Percentiles rank a stretch among this genome's conserved stretches.
phyloP scores from a whole-genome alignment of 2,797 vertebrate species.

The Eulemur rubriventer region DNA sequence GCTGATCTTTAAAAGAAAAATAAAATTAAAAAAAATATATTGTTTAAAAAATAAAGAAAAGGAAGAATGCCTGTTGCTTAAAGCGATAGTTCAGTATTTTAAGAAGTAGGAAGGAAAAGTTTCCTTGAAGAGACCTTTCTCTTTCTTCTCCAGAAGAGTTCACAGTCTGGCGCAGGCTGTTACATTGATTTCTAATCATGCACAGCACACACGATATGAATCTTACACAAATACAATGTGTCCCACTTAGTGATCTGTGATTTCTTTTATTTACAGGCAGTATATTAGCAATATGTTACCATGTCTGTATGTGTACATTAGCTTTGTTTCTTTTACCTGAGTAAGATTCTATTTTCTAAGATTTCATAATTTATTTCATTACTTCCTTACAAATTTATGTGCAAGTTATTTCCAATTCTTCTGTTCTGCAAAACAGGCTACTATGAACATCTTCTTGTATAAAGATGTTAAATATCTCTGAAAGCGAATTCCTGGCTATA shows the following conservation, averaged over 20 bases:
- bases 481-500: neutral
- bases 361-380: neutral
- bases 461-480: neutral
- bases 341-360: neutral
- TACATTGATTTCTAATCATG: neutral
- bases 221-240: neutral
- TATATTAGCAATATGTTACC: neutral
- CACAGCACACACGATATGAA: neutral
- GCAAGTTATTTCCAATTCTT: neutral
- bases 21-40: neutral
- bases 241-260: neutral
- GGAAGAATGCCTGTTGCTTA: neutral
- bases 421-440: neutral
- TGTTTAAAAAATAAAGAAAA: neutral
- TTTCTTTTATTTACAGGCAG: slow-evolving; percentile 46
- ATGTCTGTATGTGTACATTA: neutral
- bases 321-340: slow-evolving; percentile 46
- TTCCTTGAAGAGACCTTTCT: neutral
- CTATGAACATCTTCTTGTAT: neutral
- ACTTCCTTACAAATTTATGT: neutral
- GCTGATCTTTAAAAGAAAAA: neutral
- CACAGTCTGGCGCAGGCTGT: neutral
- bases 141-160: neutral
- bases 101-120: neutral
- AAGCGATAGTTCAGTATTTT: neutral